phyloP scores from a whole-genome alignment of 2,113 vertebrate species.

The Oryzias melastigma region DNA sequence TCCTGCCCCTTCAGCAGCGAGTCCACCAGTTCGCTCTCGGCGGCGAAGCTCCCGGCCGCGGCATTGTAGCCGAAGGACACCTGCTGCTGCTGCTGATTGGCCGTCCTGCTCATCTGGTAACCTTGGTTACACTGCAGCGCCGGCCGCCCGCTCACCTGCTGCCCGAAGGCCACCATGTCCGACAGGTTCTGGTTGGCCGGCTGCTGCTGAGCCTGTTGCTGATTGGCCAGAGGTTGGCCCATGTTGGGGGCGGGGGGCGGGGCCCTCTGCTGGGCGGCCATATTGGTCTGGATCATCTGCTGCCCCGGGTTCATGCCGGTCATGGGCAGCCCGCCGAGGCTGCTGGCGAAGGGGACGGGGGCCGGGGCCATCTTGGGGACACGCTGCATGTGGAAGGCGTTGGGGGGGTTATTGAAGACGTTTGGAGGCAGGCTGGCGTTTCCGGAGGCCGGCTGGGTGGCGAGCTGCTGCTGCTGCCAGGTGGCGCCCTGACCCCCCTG shows the following conservation, averaged over 20 bases:
- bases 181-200: constrained; percentile 83
- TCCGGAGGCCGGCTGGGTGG: constrained; percentile 76
- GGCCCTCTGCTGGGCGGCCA: constrained; percentile 69
- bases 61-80: constrained; percentile 85
- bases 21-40: constrained; percentile 91
- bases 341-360: constrained; percentile 71
- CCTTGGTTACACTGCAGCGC: constrained; percentile 89
- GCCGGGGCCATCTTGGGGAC: constrained; percentile 84
- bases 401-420: constrained; percentile 76
- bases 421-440: constrained; percentile 70
- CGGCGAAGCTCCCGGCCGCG: constrained; percentile 84
- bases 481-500: constrained; percentile 77
- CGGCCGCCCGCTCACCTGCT: constrained; percentile 77
- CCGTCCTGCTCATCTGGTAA: constrained; percentile 86
- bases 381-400: constrained; percentile 84
- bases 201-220: constrained; percentile 79
- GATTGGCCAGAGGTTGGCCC: constrained; percentile 70
- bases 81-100: constrained; percentile 82
- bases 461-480: constrained; percentile 88
- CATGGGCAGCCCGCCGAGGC: constrained; percentile 80
- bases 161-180: constrained; percentile 85
- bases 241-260: constrained; percentile 53
- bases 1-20: constrained; percentile 95
- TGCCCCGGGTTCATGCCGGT: constrained; percentile 80
- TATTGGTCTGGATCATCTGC: constrained; percentile 82